Percentiles rank a stretch among this genome's conserved stretches.
phyloP scores from a whole-genome alignment of 2,797 vertebrate genomes.

The Staurois parvus region DNA sequence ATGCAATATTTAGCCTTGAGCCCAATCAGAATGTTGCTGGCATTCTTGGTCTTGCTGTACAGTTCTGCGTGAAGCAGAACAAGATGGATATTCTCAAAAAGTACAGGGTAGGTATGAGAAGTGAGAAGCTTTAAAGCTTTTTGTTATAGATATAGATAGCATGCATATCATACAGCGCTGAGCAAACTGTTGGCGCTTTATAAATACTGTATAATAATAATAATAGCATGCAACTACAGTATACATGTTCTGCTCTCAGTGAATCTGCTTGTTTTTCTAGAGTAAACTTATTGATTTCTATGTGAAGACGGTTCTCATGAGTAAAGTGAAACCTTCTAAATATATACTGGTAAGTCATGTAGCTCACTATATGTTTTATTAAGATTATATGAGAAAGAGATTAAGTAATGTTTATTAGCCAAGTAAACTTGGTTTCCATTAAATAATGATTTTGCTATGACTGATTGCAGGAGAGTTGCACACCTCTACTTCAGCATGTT shows the following conservation, averaged over 20 bases:
- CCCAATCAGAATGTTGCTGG: constrained; percentile 82
- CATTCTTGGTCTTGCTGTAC: constrained; percentile 87
- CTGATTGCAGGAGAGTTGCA: constrained; percentile 83
- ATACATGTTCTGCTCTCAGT: not conserved
- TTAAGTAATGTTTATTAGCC: not conserved
- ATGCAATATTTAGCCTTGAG: constrained; percentile 86
- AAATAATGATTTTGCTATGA: constrained; percentile 26
- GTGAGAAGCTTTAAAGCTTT: not conserved
- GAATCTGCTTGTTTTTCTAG: constrained; percentile 72
- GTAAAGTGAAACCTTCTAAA: constrained; percentile 89
- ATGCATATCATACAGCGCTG: no score
- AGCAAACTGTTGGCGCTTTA: no score
- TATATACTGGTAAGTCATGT: constrained; percentile 85
- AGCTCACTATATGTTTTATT: not conserved
- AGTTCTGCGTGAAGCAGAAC: constrained; percentile 88
- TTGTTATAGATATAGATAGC: no score
- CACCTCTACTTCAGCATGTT: constrained; percentile 86
- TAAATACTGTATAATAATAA: no score
- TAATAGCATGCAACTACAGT: not conserved
- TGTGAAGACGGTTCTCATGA: constrained; percentile 91
- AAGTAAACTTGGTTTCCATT: no score
- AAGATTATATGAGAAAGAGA: not conserved
- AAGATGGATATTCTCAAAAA: constrained; percentile 83
- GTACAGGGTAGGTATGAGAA: constrained; percentile 81
- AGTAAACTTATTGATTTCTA: constrained; percentile 90